Evolutionary conservation across 2,888 invertebrate species (phyloP), one percentile per base, ranked within the genome.

Genomic region (Drosophila affinis): DNA sequence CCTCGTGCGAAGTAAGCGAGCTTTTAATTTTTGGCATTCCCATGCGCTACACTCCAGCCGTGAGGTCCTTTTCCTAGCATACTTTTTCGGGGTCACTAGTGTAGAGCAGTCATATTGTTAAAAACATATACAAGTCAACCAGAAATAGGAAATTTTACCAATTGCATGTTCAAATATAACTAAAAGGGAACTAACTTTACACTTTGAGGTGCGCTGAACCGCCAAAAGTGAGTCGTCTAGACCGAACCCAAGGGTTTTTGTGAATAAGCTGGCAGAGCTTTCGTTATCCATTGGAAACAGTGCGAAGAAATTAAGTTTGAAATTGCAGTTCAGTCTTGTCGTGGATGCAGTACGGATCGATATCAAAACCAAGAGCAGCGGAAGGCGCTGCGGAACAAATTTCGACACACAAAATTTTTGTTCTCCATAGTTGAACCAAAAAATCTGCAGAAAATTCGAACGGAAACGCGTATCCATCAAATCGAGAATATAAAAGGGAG

Each of bases 251-350:
- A 72, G 57, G 67, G 60, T 62, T 62, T 72, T 70, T 65, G 72
- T 75, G 72, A 76, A 76, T 83, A 76, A 78, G 80, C 71, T 77
- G 61, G 72, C 53, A 71, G 77, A 90, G 89, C 89, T 89, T 83
- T 86, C 76, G 76, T 90, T 89, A 90, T 89, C 90, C 90, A 74
- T 83, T 89, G 90, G 90, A 89, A 89, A 68, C 81, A 75, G 77
- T 76, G 76, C 74, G 81, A 85, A 84, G 89, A 82, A 89, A 84
- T 82, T 77, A 77, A 89, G 88, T 90, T 81, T 80, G 81, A 87
- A 89, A 90, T 84, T 89, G 89, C 91, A 91, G 90, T 92, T 91
- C 89, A 92, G 91, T 92, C 90, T 91, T 87, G 90, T 90, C 90
- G 91, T 90, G 91, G 90, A 90, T 92, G 92, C 92, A 91, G 92